Conservation (phyloP, 2,888 invertebrate genomes). For the Nomada ferruginata region DNA sequence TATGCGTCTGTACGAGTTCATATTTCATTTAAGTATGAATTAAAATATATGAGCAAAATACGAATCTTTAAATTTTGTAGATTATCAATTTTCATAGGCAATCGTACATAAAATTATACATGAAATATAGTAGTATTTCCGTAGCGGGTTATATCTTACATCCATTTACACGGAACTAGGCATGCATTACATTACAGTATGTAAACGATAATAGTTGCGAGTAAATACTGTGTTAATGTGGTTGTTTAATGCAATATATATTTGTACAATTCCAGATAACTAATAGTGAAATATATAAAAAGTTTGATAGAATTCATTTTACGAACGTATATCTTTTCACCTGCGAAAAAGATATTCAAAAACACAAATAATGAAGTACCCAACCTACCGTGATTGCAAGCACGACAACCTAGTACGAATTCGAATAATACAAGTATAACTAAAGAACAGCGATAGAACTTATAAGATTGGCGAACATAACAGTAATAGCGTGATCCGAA, state of each 20-base stretch:
- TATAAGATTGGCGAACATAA: conserved; percentile 26
- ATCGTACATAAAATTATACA: neutral
- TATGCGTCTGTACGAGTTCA: neutral
- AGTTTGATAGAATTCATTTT: conserved; percentile 5
- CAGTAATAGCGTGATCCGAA: conserved; percentile 16
- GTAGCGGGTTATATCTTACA: neutral
- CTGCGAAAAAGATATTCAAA: conserved; percentile 11
- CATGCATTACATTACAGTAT: conserved; percentile 1
- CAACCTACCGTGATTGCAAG: conserved; percentile 28
- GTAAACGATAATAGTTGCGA: conserved; percentile 11
- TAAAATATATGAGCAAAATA: neutral
- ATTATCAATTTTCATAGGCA: neutral
- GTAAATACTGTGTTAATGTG: conserved; percentile 30
- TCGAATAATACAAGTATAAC: conserved; percentile 33
- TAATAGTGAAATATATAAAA: conserved; percentile 30
- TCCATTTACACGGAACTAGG: neutral
- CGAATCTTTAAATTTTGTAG: neutral
- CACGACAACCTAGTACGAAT: conserved; percentile 38
- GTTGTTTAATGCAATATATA: conserved; percentile 39
- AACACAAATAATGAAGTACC: conserved; percentile 23
- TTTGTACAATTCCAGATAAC: conserved; percentile 36
- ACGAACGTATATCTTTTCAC: conserved; percentile 6
- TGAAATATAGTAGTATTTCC: neutral
- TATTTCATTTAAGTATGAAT: neutral
- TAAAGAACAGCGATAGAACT: conserved; percentile 42